Evolutionary conservation across 2,797 vertebrate genomes (phyloP).

Genomic region (Peromyscus attwateri): DNA sequence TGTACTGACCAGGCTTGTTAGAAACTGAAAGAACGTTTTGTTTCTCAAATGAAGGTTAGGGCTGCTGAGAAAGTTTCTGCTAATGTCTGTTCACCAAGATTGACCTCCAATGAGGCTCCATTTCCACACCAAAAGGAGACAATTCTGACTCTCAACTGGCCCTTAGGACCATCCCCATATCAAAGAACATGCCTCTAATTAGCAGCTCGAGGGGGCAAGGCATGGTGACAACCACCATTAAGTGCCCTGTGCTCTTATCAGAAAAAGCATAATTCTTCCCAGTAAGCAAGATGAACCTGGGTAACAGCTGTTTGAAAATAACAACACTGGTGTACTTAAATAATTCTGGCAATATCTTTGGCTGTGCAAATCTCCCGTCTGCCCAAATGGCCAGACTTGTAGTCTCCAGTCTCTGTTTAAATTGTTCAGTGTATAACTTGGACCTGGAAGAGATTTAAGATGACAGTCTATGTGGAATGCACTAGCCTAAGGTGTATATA

Average conservation of each 20-base stretch:
- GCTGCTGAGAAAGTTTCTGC: neutral
- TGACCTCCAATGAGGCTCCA: neutral
- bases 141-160: neutral
- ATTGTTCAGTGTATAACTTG: neutral
- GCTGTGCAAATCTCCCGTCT: neutral
- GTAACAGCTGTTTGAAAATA: neutral
- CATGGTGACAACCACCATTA: neutral
- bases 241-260: neutral
- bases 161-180: too few species aligned
- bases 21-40: neutral
- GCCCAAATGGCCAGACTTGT: neutral
- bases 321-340: neutral
- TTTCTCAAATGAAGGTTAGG: neutral
- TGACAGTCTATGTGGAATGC: neutral
- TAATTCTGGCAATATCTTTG: neutral
- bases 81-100: neutral
- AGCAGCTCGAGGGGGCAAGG: neutral
- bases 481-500: neutral
- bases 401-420: neutral
- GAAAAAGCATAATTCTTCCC: neutral
- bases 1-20: neutral
- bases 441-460: neutral
- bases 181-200: neutral
- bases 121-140: neutral
- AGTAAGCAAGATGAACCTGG: neutral